Base-by-base conservation (phyloP, 2,888 invertebrate species). In the Brachyptera putata region DNA sequence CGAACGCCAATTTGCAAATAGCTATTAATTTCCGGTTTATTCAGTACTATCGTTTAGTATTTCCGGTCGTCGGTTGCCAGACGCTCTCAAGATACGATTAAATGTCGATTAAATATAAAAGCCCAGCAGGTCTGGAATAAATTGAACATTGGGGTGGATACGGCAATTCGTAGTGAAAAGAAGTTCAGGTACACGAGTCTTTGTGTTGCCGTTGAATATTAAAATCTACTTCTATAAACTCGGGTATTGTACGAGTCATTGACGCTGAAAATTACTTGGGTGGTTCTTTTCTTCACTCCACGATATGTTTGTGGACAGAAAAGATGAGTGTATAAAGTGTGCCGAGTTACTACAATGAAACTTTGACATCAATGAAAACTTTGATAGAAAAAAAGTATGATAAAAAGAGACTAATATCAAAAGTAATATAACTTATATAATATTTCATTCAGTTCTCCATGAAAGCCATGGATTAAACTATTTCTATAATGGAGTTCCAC, bases 221-320 rank as follows among this genome's bases (percentile, higher is more conserved):
- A n/a, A n/a, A n/a, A n/a, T n/a, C n/a, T n/a, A n/a, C n/a, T n/a
- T n/a, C n/a, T n/a, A n/a, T n/a, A n/a, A n/a, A n/a, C n/a, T n/a
- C n/a, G n/a, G n/a, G n/a, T n/a, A n/a, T n/a, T n/a, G n/a, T n/a
- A n/a, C n/a, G n/a, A n/a, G n/a, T n/a, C n/a, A n/a, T n/a, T n/a
- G n/a, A n/a, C n/a, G n/a, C n/a, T n/a, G n/a, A n/a, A n/a, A n/a
- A n/a, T n/a, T n/a, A n/a, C 9, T 41, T 41, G 41, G 41, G 41
- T 14, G 41, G 41, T 41, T 41, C 14, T 9, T 18, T 41, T 21
- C 41, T 9, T 3, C 13, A 18, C 41, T n/a, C n/a, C 18, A 9
- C 16, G 41, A 41, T 21, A 18, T 41, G 41, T 41, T 41, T 41
- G 41, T 41, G 41, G 41, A 41, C 41, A 41, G 41, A 41, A 41